Conservation (phyloP, 2,113 vertebrate genomes). For the Phyllopteryx taeniolatus region DNA sequence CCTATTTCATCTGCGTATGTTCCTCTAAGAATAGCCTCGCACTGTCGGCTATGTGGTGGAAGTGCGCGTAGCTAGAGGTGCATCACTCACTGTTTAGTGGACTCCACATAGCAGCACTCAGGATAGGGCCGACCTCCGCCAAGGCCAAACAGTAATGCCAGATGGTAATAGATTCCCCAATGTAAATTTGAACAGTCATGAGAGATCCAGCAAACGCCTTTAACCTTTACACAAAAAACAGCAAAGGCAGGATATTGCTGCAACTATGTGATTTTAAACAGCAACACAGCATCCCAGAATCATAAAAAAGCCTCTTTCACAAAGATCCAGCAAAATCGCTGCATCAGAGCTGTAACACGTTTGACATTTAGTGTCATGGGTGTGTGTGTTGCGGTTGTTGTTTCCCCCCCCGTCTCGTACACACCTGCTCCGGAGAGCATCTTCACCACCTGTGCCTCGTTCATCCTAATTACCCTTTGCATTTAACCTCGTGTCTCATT, state of each 20-base stretch:
- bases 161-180: not conserved
- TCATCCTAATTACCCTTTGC: no score
- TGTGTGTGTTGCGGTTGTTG: no score
- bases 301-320: no score
- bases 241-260: not conserved
- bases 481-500: no score
- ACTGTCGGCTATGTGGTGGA: not conserved
- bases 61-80: not conserved
- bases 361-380: no score
- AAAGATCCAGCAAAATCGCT: no score
- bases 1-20: not conserved
- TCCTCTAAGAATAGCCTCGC: slow-evolving; percentile 1
- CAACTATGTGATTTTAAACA: no score
- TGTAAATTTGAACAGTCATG: not conserved
- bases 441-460: no score
- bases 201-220: not conserved
- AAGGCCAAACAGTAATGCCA: not conserved
- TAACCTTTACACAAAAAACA: not conserved
- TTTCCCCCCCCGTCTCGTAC: no score
- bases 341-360: no score
- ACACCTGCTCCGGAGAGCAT: no score
- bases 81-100: not conserved
- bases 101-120: not conserved
- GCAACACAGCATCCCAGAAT: no score
- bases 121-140: not conserved